Base-by-base conservation (phyloP, 1,140 invertebrate species). In the Dreissena polymorpha region DNA sequence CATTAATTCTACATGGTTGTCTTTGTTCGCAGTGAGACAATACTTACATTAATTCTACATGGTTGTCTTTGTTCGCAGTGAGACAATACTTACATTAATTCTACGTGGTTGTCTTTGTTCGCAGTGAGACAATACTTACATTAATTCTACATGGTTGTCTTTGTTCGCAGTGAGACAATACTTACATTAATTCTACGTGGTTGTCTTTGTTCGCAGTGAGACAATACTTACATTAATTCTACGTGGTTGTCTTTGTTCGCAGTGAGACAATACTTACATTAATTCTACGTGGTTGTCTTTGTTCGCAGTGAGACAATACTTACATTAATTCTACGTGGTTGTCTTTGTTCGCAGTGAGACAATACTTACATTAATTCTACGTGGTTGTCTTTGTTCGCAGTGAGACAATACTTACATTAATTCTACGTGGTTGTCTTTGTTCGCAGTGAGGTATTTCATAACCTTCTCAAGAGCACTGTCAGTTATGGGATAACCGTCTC, bases 401-500 rank as follows among this genome's bases (percentile, higher is more conserved):
- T 29, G 10, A 70, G 14, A 10, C 10, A 12, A 14, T 23, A 88
- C 86, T 86, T 87, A 90, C 89, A 86, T 70, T 13, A 90, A 75
- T 68, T 90, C 89, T 8, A 89, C 84, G n/a, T 84, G 71, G 12
- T 87, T 87, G 53, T 89, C 87, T 71, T 84, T 86, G 79, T 88
- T 89, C 0, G 84, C 86, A 51, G 89, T 88, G 7, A 90, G 84
- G 63, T 90, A 90, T 10, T 57, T 39, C 84, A 90, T 88, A 8
- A 90, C 87, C 16, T 84, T 67, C 70, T 89, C 87, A 51, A 90
- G 63, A 16, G 88, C 88, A n/a, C 55, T 70, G 25, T 85, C 72
- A 78, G 87, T 89, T 27, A 90, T 86, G 0, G 89, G 86, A 57
- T 86, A 88, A 12, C 88, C 87, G 65, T 90, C 88, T 79, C 76